Conservation (phyloP, 2,113 vertebrate genomes). For the Colossoma macropomum region DNA sequence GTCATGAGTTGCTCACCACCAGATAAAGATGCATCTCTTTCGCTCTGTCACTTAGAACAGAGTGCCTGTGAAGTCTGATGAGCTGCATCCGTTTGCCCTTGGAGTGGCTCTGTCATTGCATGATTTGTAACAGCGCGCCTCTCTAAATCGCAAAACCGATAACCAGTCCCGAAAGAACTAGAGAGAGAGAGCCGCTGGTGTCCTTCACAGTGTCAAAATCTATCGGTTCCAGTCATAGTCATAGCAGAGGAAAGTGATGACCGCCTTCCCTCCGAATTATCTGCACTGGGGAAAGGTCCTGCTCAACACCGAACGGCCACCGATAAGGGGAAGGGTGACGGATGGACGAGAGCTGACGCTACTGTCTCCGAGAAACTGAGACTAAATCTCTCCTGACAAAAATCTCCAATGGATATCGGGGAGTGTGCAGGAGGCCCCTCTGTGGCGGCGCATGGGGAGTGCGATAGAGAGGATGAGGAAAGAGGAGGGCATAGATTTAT, state of each 20-base stretch:
- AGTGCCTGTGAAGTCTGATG: conserved; percentile 29
- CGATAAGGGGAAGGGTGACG: conserved; percentile 73
- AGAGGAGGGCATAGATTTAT: conserved; percentile 39
- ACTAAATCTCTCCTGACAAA: conserved; percentile 51
- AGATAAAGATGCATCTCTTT: conserved; percentile 44
- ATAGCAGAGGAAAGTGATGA: conserved; percentile 53
- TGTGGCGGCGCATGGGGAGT: neutral
- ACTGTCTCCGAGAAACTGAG: conserved; percentile 37
- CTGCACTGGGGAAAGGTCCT: conserved; percentile 66
- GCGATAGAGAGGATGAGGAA: conserved; percentile 23
- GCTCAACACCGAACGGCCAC: conserved; percentile 59
- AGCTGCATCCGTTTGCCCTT: conserved; percentile 52
- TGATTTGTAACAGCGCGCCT: conserved; percentile 31
- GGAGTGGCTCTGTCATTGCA: conserved; percentile 29
- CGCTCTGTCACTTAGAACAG: conserved; percentile 15
- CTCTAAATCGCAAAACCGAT: conserved; percentile 45
- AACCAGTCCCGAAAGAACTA: conserved; percentile 25
- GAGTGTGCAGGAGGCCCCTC: conserved; percentile 33
- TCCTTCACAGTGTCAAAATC: conserved; percentile 54
- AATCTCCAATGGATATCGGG: conserved; percentile 10
- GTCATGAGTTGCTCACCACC: conserved; percentile 28
- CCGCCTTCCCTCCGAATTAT: conserved; percentile 61
- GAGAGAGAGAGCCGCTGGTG: neutral
- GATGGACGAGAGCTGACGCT: conserved; percentile 63
- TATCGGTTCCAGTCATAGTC: conserved; percentile 49